Conservation (phyloP, 2,888 invertebrate genomes). For the Melanotus villosus region DNA sequence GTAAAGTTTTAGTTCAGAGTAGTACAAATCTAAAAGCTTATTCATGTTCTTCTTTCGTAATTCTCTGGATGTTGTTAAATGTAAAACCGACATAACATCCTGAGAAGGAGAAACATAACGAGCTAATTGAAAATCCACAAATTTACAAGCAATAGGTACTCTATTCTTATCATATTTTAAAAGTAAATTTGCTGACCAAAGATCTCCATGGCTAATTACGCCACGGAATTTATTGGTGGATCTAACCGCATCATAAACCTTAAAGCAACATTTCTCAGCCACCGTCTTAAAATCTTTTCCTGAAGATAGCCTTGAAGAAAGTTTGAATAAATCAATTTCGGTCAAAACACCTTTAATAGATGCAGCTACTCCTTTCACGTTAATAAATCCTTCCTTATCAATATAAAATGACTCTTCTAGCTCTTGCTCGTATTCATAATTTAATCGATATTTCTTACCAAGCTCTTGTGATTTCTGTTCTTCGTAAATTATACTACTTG, state of each 20-base stretch:
- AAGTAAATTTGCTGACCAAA: conserved; percentile 50
- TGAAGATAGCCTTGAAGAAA: background rate
- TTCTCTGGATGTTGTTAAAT: conserved; percentile 58
- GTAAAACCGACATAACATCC: conserved; percentile 71
- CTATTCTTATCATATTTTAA: conserved; percentile 52
- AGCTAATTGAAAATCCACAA: conserved; percentile 66
- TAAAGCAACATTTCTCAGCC: background rate
- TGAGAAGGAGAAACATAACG: conserved; percentile 77
- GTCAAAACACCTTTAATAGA: background rate
- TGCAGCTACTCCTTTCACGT: background rate
- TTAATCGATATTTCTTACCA: background rate
- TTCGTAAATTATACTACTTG: conserved; percentile 65
- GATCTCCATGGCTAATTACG: background rate
- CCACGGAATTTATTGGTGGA: background rate
- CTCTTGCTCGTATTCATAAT: background rate
- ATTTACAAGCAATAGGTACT: conserved; percentile 57
- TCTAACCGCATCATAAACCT: background rate
- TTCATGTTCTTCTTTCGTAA: conserved; percentile 58
- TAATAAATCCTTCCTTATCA: conserved; percentile 2
- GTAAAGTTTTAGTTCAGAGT: conserved; percentile 59
- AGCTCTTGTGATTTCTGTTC: conserved; percentile 45
- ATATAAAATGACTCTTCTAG: conserved; percentile 8
- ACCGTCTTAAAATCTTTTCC: conserved; percentile 4
- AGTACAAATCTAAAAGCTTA: conserved; percentile 61
- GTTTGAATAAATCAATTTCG: conserved; percentile 7